Evolutionary conservation across 1,140 invertebrate species (phyloP), one percentile per base, ranked within the genome.

Genomic region (Cydia fagiglandana): DNA sequence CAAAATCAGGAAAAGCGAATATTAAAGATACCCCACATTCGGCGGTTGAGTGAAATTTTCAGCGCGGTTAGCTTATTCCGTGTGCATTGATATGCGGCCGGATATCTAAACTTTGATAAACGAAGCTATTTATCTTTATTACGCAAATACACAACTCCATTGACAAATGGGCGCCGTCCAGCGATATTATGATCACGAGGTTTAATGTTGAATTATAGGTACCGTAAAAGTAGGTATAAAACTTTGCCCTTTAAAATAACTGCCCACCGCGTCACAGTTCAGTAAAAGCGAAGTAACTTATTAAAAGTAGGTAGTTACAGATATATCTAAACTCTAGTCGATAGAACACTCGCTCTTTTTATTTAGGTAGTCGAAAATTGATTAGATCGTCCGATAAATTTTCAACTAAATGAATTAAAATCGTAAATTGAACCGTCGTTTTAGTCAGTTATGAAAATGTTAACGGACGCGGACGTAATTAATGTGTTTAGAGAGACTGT

Each of bases 71-170:
- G 56, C 56, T 61, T 61, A 61, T 24, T 61, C 20, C 56, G 56
- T 61, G 20, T 61, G 56, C 56, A 61, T 61, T 24, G 17, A 61
- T 24, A 61, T 61, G 56, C 56, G 56, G 20, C 66, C 66, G 66
- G 66, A 70, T 70, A 70, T 45, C 66, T 70, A 41, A 41, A 70
- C 34, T 66, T 66, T 70, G 66, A 70, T 70, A 70, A 70, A 70
- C 38, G 66, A 9, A 17, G 30, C n/a, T 70, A 70, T 70, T 70
- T 70, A 70, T 70, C 66, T 70, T 70, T 41, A 70, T 70, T 70
- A 70, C 66, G 66, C 34, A 70, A 70, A 70, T 38, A 61, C n/a
- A 15, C 3, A 61, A 61, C 56, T 61, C 6, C 30, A 70, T 45
- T 38, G 6, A 70, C 66, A 70, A 70, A 41, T 70, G 66, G 34